phyloP scores from a whole-genome alignment of 2,888 invertebrate species.

The Sarcophaga caerulescens region DNA sequence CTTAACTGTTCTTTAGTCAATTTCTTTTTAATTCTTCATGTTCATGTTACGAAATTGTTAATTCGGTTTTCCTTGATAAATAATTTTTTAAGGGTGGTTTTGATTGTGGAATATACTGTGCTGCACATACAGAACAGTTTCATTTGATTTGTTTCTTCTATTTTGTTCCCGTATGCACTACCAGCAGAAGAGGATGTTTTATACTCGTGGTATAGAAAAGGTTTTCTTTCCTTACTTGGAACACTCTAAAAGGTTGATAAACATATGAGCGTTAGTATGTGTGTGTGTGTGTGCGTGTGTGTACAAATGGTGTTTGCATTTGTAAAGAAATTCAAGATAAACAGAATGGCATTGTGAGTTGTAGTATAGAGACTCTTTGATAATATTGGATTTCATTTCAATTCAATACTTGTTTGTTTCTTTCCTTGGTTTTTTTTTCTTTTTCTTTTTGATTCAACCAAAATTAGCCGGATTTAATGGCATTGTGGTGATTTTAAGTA shows the following conservation, averaged over 20 bases:
- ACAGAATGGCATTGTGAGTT: not conserved
- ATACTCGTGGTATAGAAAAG: conserved; percentile 21
- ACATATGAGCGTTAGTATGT: conserved; percentile 8
- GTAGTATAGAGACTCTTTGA: not conserved
- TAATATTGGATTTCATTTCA: conserved; percentile 55
- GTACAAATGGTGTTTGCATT: not conserved
- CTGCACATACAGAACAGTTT: not conserved
- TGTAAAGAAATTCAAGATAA: not conserved
- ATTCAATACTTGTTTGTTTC: not conserved
- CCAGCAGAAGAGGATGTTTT: conserved; percentile 38
- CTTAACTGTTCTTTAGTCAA: conserved; percentile 37
- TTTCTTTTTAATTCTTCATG: not conserved
- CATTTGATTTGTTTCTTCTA: conserved; percentile 15
- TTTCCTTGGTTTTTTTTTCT: too few species aligned
- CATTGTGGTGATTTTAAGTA: not conserved
- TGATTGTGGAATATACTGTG: conserved; percentile 64
- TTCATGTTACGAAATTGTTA: conserved; percentile 9
- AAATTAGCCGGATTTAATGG: conserved; percentile 50
- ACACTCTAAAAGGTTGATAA: conserved; percentile 51
- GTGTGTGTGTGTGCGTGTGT: not conserved
- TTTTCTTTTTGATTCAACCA: not conserved
- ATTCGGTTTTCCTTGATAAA: conserved; percentile 55
- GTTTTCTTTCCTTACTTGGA: conserved; percentile 16
- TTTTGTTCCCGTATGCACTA: conserved; percentile 6
- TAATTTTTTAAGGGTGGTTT: conserved; percentile 62